Evolutionary conservation across 2,797 vertebrate species (phyloP).

Genomic region (Kryptolebias ocellatus): DNA sequence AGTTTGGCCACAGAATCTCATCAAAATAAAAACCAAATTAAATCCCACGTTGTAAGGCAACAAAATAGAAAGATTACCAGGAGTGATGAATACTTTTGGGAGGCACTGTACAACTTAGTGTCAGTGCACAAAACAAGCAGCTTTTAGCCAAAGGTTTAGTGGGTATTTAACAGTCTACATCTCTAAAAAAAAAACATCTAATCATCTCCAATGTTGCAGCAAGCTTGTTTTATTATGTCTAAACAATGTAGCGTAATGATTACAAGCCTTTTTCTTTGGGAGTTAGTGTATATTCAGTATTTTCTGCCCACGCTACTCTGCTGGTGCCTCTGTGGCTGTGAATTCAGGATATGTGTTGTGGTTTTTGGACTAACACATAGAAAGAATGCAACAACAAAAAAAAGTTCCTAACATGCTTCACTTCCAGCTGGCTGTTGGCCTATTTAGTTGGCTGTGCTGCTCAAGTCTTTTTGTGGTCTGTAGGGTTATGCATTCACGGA

Average conservation of each 20-base stretch:
- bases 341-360: slow-evolving; percentile 32
- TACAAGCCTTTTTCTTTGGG: slow-evolving; percentile 40
- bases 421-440: slow-evolving; percentile 46
- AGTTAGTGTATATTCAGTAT: slow-evolving; percentile 50
- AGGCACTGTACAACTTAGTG: too few species aligned
- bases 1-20: too few species aligned
- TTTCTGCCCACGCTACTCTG: slow-evolving; percentile 44
- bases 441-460: slow-evolving; percentile 21
- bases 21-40: too few species aligned
- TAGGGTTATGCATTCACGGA: slow-evolving; percentile 37
- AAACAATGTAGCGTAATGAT: slow-evolving; percentile 53
- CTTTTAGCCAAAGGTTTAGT: slow-evolving; percentile 13
- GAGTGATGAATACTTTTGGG: too few species aligned
- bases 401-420: slow-evolving; percentile 45
- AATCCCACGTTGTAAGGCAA: too few species aligned
- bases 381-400: slow-evolving; percentile 6
- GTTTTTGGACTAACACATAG: slow-evolving; percentile 43
- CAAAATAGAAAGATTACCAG: too few species aligned
- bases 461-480: slow-evolving; percentile 51
- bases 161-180: slow-evolving; percentile 24
- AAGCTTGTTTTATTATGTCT: slow-evolving; percentile 40
- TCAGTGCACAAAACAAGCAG: slow-evolving; percentile 14
- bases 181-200: slow-evolving; percentile 25
- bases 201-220: slow-evolving; percentile 28
- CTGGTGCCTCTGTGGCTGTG: slow-evolving; percentile 56